Evolutionary conservation across 2,113 vertebrate species (phyloP).

Genomic region (Xenopus laevis): DNA sequence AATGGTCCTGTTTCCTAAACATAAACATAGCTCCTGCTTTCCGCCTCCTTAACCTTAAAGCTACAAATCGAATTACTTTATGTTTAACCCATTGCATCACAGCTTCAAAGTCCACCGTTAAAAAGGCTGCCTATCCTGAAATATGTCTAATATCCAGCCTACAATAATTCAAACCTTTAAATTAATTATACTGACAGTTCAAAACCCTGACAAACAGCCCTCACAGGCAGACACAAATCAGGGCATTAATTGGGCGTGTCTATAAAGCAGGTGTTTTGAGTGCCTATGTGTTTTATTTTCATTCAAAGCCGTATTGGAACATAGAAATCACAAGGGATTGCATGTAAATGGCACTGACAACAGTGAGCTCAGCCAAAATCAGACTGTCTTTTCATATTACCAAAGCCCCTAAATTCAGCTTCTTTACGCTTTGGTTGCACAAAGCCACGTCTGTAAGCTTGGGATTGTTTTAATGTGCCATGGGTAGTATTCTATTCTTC

Average conservation of each 20-base stretch:
- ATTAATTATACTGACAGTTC: slow-evolving; percentile 61
- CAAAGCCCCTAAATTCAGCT: slow-evolving; percentile 63
- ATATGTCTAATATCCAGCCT: background rate
- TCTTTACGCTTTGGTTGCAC: slow-evolving; percentile 49
- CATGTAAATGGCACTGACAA: slow-evolving; percentile 71
- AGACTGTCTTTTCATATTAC: slow-evolving; percentile 72
- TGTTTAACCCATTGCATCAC: no score
- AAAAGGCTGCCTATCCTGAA: no score
- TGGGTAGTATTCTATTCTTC: slow-evolving; percentile 58
- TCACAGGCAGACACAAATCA: slow-evolving; percentile 64
- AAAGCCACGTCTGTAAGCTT: slow-evolving; percentile 55
- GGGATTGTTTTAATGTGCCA: slow-evolving; percentile 56
- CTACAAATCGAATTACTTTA: no score
- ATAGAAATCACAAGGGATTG: slow-evolving; percentile 70
- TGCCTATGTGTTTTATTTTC: slow-evolving; percentile 69
- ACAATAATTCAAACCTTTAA: slow-evolving; percentile 53
- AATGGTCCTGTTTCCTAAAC: no score
- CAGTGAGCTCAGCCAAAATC: slow-evolving; percentile 64
- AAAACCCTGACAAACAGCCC: slow-evolving; percentile 52
- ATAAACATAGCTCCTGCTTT: no score
- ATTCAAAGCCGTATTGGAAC: slow-evolving; percentile 65
- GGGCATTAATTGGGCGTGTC: slow-evolving; percentile 71
- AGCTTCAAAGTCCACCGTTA: no score
- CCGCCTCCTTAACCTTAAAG: no score
- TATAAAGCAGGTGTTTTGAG: slow-evolving; percentile 74